Conservation (phyloP, 92 coral and sea anemone genomes). For the Palythoa heliodiscus region DNA sequence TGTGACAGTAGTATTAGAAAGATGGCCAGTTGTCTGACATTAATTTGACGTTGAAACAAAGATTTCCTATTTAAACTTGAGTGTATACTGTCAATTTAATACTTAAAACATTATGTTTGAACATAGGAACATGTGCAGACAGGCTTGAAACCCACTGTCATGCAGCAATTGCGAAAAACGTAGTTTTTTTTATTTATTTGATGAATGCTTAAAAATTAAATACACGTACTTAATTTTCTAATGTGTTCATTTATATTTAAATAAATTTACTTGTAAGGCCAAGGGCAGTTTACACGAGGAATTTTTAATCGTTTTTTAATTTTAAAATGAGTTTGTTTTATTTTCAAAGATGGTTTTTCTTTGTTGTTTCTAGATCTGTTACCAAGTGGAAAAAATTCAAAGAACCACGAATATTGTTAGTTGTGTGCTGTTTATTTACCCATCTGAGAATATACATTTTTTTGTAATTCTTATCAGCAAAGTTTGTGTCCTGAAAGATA, state of each 20-base stretch:
- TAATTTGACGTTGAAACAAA: background rate
- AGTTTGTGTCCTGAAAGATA: background rate
- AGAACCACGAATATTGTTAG: background rate
- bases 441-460: background rate
- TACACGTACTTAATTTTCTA: too few relatives aligned
- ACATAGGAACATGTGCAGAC: background rate
- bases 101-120: background rate
- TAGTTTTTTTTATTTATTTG: background rate
- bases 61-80: background rate
- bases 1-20: background rate
- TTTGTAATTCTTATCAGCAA: background rate
- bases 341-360: too few relatives aligned
- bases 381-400: too few relatives aligned
- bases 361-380: too few relatives aligned
- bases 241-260: too few relatives aligned
- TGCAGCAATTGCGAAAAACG: background rate
- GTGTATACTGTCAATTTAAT: background rate
- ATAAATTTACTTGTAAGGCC: too few relatives aligned
- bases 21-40: background rate
- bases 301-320: too few relatives aligned
- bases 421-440: background rate
- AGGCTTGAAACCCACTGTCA: background rate
- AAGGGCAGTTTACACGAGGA: too few relatives aligned
- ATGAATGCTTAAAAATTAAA: background rate
- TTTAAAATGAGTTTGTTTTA: too few relatives aligned